Percentiles rank a stretch among this genome's conserved stretches.
phyloP scores from a whole-genome alignment of 2,113 vertebrate species.

The Lepus europaeus region DNA sequence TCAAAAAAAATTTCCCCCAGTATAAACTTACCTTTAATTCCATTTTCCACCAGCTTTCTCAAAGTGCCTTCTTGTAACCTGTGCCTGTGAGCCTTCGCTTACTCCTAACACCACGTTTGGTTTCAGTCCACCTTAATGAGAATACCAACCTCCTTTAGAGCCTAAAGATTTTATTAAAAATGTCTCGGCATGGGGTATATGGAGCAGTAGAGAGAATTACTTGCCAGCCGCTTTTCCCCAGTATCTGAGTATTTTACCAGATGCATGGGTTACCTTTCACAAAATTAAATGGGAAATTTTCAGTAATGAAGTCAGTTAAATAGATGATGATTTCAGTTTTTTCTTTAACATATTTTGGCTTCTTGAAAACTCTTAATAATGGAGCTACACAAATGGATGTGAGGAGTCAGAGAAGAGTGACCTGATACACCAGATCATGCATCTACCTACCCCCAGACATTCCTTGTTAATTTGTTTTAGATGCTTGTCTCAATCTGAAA shows the following conservation, averaged over 20 bases:
- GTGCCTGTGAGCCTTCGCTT: background rate
- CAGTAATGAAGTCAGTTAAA: conserved; percentile 22
- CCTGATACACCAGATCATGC: background rate
- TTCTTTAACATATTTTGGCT: background rate
- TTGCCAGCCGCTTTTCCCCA: background rate
- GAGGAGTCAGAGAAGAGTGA: background rate
- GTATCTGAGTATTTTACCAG: background rate
- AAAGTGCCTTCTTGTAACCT: background rate
- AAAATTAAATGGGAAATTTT: conserved; percentile 30
- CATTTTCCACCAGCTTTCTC: no score
- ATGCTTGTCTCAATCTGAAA: background rate
- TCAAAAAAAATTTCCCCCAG: no score
- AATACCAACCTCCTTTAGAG: background rate
- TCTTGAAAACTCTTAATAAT: conserved; percentile 14
- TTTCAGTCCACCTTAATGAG: conserved; percentile 6
- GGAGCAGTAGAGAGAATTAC: background rate
- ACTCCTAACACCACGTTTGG: background rate
- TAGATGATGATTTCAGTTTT: background rate
- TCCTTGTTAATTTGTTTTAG: background rate
- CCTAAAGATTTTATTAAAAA: conserved; percentile 43
- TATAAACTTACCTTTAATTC: no score
- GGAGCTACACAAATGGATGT: background rate
- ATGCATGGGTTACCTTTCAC: background rate
- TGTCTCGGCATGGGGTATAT: background rate
- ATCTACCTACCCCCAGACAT: background rate